phyloP scores from a whole-genome alignment of 2,888 invertebrate genomes.

The Dynastes grantii region DNA sequence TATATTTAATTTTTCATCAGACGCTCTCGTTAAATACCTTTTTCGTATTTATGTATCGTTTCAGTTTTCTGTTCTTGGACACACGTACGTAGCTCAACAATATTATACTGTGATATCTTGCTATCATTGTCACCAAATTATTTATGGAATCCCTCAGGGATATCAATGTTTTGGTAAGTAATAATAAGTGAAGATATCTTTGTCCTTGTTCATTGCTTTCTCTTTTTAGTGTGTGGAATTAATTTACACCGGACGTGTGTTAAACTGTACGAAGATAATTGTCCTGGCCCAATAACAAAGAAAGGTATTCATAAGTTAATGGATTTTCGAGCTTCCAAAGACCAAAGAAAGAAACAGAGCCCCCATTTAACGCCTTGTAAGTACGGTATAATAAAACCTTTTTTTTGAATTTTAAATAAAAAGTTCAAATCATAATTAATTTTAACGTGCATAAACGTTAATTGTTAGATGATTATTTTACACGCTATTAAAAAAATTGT shows the following conservation, averaged over 20 bases:
- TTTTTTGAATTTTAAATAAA: too few species aligned
- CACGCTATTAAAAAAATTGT: too few species aligned
- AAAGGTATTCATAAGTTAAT: constrained; percentile 66
- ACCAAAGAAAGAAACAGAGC: constrained; percentile 69
- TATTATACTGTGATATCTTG: constrained; percentile 93
- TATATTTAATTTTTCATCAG: too few species aligned
- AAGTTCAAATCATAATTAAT: too few species aligned
- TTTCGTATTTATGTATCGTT: constrained; percentile 45
- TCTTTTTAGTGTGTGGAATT: constrained; percentile 66
- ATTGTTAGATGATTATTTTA: too few species aligned
- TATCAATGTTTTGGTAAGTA: constrained; percentile 94
- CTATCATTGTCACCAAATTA: constrained; percentile 92
- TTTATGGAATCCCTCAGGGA: constrained; percentile 97
- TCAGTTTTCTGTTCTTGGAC: constrained; percentile 87
- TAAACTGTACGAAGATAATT: constrained; percentile 68
- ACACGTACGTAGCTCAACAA: constrained; percentile 91
- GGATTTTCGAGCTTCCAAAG: constrained; percentile 67
- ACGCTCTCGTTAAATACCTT: too few species aligned
- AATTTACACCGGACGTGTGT: constrained; percentile 69
- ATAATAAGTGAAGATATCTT: constrained; percentile 52
- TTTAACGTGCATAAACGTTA: too few species aligned
- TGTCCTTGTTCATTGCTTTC: neutral
- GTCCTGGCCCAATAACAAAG: constrained; percentile 69
- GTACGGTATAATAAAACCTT: constrained; percentile 53
- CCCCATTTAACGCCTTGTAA: constrained; percentile 71